Percentiles rank a stretch among this genome's conserved stretches.
These are phyloP conservation scores for Seriola rivoliana DNA, from an alignment of 2,113 vertebrate species.

Conservation along the genomic window DNA sequence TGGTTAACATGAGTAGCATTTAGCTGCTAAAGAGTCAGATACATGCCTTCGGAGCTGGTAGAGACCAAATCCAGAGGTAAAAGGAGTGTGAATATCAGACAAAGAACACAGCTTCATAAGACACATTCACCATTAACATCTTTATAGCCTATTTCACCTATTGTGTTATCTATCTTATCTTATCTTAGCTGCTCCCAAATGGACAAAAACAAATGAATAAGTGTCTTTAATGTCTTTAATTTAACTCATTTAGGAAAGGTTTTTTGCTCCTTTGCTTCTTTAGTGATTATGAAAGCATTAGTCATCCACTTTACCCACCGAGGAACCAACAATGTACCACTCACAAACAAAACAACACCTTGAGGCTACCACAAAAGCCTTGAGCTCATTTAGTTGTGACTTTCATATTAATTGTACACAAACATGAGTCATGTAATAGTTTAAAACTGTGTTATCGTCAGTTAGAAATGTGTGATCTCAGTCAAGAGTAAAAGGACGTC, in stretches of 20 bases:
- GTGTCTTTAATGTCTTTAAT: too few species aligned
- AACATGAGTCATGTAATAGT: neutral
- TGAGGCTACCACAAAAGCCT: neutral
- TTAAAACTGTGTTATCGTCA: constrained; percentile 11
- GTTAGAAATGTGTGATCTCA: neutral
- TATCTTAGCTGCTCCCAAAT: neutral
- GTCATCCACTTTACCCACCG: neutral
- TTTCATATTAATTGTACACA: neutral
- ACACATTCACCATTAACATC: neutral
- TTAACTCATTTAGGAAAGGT: too few species aligned
- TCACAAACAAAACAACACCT: neutral
- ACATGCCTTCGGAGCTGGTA: too few species aligned
- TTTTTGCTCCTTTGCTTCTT: neutral
- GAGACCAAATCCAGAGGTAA: too few species aligned
- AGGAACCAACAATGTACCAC: constrained; percentile 13
- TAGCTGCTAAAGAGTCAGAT: too few species aligned
- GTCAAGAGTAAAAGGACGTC: too few species aligned
- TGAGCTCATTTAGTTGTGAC: neutral
- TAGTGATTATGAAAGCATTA: neutral
- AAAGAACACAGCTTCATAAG: neutral
- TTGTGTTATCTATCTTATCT: too few species aligned
- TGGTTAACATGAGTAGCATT: too few species aligned
- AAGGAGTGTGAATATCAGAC: neutral
- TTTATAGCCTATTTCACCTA: neutral
- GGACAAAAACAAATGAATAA: neutral